A percentile compares a stretch with the other conserved stretches of the same genome.
phyloP scores from a whole-genome alignment of 1,140 invertebrate genomes.

The Conus ventricosus region DNA sequence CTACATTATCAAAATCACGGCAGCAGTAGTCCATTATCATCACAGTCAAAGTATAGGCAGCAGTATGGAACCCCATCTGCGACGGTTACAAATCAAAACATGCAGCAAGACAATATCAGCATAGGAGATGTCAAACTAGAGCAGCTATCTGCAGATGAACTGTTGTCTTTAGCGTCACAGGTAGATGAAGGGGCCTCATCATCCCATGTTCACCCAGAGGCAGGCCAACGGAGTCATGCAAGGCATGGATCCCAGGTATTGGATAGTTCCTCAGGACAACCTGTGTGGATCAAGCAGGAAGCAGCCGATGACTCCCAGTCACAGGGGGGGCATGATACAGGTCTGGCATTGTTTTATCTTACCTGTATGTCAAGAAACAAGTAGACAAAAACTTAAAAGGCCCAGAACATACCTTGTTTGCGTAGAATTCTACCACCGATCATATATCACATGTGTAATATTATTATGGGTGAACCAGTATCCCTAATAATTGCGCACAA shows the following conservation, averaged over 20 bases:
- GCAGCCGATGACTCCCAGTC: conserved; percentile 3
- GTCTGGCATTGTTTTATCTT: background rate
- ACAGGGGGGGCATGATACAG: conserved; percentile 13
- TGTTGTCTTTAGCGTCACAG: conserved; percentile 32
- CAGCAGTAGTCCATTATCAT: background rate
- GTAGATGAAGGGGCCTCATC: conserved; percentile 19
- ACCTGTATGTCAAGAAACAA: too few species aligned
- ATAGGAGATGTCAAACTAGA: conserved; percentile 20
- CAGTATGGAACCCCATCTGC: conserved; percentile 6
- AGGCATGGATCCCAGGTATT: background rate
- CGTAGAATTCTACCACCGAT: background rate
- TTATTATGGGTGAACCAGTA: background rate
- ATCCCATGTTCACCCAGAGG: background rate
- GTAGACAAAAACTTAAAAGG: too few species aligned
- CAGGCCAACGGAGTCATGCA: background rate
- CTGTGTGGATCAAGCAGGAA: conserved; percentile 35
- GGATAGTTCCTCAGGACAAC: conserved; percentile 1
- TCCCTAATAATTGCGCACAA: background rate
- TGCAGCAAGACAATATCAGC: conserved; percentile 17
- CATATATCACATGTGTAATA: background rate
- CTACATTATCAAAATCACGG: background rate
- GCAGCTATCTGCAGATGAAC: conserved; percentile 29
- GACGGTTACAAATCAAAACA: conserved; percentile 24
- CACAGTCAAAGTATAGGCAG: background rate
- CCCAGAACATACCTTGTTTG: background rate